Evolutionary conservation across 2,797 vertebrate species (phyloP).

Genomic region (Xenops minutus): DNA sequence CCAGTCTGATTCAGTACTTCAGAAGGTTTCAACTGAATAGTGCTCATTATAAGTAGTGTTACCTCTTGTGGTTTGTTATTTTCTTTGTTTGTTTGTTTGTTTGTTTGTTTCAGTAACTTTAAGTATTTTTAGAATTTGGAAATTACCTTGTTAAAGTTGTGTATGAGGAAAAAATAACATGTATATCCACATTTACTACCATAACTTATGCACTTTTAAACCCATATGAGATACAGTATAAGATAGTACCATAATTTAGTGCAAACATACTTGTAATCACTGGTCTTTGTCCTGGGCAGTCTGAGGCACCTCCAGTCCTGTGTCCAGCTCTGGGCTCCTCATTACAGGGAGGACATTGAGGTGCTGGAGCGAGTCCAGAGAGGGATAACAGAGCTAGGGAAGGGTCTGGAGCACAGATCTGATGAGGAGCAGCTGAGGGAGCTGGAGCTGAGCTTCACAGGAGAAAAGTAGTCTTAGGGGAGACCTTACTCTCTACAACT

Average conservation of each 20-base stretch:
- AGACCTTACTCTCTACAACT: neutral
- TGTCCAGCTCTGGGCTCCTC: neutral
- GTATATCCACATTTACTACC: neutral
- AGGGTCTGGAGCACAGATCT: neutral
- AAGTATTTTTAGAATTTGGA: neutral
- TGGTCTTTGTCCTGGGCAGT: neutral
- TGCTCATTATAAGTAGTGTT: neutral
- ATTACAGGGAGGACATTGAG: neutral
- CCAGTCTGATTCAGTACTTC: neutral
- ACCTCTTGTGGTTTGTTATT: neutral
- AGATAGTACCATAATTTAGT: neutral
- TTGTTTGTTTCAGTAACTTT: neutral
- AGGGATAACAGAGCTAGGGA: accelerated
- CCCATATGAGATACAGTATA: neutral
- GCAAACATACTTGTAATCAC: neutral
- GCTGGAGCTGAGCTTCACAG: accelerated
- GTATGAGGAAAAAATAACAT: neutral
- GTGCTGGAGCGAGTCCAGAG: neutral
- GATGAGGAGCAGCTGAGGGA: neutral
- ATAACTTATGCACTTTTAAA: neutral
- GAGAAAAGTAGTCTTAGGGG: neutral
- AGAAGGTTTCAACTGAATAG: neutral
- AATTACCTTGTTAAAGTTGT: neutral
- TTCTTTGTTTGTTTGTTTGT: neutral
- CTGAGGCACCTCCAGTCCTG: accelerated